Evolutionary conservation across 2,888 invertebrate species (phyloP), one percentile per base, ranked within the genome.

Genomic region (Formica aserva): DNA sequence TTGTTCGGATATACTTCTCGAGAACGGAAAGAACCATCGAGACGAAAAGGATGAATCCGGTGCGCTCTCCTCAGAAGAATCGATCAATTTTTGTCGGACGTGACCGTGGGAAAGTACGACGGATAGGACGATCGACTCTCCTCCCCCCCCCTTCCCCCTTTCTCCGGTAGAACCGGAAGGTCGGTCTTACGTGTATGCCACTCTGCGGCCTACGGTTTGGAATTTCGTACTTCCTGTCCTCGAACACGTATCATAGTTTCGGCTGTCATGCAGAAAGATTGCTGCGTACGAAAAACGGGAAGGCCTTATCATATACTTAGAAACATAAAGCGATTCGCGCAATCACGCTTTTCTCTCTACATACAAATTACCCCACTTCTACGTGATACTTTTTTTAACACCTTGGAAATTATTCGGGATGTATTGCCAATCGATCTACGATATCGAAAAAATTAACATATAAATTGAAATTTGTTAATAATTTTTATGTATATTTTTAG

Each of bases 181-280:
- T 83, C 84, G 91, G 87, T 91, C 88, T 90, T 88, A 86, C 85
- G 83, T 89, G 71, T 55, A 35, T 77, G 69, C 75, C 86, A 75
- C 85, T 88, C 85, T 71, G 81, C 69, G 85, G 84, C 81, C 86
- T 85, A 89, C 88, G 91, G 92, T 92, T 91, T 93, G 92, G 92
- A 92, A 93, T 93, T 93, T 93, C 91, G 90, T 92, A 93, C 91
- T 93, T 93, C 92, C 93, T 90, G 92, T 88, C 85, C 83, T 86
- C 85, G 72, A 76, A 84, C 88, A 67, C 83, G 74, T 81, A 78
- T 82, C 83, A 80, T 67, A 82, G 89, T 89, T 91, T 90, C 89
- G 88, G 83, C 72, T 76, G 22, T 41, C 38, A 26, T 55, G 32
- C 52, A 63, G 32, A 32, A 78, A 72, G 72, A 78, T 72, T 60